phyloP scores from a whole-genome alignment of 2,888 invertebrate genomes.

The Stenchaetothrips biformis region DNA sequence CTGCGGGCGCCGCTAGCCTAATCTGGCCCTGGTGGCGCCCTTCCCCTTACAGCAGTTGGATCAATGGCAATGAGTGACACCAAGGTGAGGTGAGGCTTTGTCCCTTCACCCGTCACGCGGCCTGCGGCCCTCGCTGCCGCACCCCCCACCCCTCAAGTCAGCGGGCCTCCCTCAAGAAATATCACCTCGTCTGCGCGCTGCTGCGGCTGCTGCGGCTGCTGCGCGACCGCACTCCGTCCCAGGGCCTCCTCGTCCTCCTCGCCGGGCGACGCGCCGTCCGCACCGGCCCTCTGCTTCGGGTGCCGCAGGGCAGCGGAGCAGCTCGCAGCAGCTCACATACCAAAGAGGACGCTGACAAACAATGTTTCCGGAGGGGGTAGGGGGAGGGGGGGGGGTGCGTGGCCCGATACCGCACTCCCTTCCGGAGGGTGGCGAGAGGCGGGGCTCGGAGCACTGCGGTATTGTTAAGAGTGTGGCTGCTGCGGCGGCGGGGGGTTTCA shows the following conservation, averaged over 20 bases:
- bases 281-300: background rate
- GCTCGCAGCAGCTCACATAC: background rate
- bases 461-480: background rate
- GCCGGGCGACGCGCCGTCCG: background rate
- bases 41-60: background rate
- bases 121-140: background rate
- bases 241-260: background rate
- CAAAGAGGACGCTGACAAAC: slow-evolving; percentile 11
- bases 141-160: too few relatives aligned
- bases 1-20: too few relatives aligned
- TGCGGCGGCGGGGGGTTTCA: slow-evolving; percentile 32
- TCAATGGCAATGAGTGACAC: slow-evolving; percentile 9
- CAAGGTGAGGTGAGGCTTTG: background rate
- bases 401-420: background rate
- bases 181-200: too few relatives aligned
- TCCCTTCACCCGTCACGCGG: background rate
- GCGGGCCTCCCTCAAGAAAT: too few relatives aligned
- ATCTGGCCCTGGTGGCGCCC: too few relatives aligned
- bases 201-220: too few relatives aligned
- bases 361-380: slow-evolving; percentile 2
- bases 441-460: background rate
- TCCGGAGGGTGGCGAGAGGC: background rate
- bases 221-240: background rate
- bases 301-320: background rate
- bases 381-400: background rate